These are phyloP conservation scores for Coelopa pilipes DNA, from an alignment of 2,888 invertebrate species.

Conservation along the genomic window DNA sequence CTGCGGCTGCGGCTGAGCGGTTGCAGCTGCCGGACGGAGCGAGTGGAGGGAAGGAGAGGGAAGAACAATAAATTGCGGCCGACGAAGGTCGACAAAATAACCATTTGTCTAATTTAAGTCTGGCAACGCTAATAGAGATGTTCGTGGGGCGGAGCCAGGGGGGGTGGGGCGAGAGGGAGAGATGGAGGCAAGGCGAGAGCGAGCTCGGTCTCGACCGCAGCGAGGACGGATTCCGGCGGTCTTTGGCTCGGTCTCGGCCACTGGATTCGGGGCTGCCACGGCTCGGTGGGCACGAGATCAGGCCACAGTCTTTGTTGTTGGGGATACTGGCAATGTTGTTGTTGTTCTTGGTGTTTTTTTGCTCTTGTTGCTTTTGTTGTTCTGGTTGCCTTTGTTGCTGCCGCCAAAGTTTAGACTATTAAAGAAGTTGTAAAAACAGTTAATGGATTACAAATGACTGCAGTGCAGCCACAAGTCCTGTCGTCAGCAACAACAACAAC, in stretches of 20 bases:
- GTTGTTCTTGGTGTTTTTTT: background rate
- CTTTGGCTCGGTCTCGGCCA: no score
- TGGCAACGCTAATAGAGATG: slow-evolving; percentile 26
- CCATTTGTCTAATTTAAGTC: slow-evolving; percentile 28
- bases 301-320: background rate
- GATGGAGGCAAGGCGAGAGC: no score
- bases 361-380: background rate
- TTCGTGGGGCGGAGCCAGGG: background rate
- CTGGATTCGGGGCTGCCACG: no score
- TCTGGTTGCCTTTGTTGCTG: slow-evolving; percentile 3
- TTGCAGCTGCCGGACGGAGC: no score
- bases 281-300: background rate
- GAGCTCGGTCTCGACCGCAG: no score
- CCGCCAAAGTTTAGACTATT: slow-evolving; percentile 3
- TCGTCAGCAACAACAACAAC: no score
- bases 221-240: no score
- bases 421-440: slow-evolving; percentile 19
- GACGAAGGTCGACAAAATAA: slow-evolving; percentile 18
- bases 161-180: background rate
- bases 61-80: slow-evolving; percentile 30
- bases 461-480: background rate
- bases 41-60: background rate
- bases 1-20: no score
- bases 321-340: background rate
- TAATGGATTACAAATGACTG: slow-evolving; percentile 21